Percentiles rank a stretch among this genome's conserved stretches.
phyloP scores from a whole-genome alignment of 2,888 invertebrate genomes.

The Caenorhabditis imperialis region DNA sequence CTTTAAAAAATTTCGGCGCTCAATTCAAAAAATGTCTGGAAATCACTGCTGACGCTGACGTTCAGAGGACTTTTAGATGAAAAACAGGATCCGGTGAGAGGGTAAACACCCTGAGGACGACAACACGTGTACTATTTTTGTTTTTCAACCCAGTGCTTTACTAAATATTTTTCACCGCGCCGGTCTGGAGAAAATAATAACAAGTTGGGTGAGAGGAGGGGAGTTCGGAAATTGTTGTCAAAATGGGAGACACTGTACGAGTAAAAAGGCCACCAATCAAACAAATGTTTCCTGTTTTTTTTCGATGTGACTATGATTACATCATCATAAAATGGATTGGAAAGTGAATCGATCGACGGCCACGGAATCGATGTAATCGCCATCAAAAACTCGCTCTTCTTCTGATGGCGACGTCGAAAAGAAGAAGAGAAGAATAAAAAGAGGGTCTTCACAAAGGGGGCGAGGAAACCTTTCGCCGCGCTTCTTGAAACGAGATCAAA shows the following conservation, averaged over 20 bases:
- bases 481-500: background rate
- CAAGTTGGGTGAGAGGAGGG: background rate
- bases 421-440: background rate
- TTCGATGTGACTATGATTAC: constrained; percentile 29
- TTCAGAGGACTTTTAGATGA: too few relatives aligned
- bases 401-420: background rate
- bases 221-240: background rate
- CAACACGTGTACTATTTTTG: constrained; percentile 31
- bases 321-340: constrained; percentile 31
- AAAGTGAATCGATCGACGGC: constrained; percentile 30
- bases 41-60: too few relatives aligned
- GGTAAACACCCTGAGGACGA: constrained; percentile 14
- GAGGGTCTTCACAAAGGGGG: too few relatives aligned
- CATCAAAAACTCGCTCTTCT: constrained; percentile 27
- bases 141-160: constrained; percentile 27
- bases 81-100: constrained; percentile 14
- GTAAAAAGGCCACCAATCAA: background rate
- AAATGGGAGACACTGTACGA: background rate
- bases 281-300: constrained; percentile 33
- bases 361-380: constrained; percentile 42
- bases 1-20: too few relatives aligned
- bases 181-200: background rate
- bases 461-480: background rate
- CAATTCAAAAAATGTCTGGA: too few relatives aligned
- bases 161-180: constrained; percentile 12